phyloP scores from a whole-genome alignment of 2,113 vertebrate species.

The Osmerus eperlanus region DNA sequence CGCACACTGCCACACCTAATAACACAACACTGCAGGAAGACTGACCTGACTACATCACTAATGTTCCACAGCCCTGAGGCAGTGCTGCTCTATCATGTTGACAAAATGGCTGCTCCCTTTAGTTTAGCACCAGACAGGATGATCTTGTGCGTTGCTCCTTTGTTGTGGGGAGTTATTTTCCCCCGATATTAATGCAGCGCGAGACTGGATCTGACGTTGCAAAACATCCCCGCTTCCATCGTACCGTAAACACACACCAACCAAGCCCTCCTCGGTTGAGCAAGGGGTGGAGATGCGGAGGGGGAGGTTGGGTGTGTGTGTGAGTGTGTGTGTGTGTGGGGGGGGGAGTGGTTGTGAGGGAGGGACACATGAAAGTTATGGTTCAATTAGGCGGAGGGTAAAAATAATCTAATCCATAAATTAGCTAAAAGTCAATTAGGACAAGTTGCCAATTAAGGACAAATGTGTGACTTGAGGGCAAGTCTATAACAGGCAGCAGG shows the following conservation, averaged over 20 bases:
- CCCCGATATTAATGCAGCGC: conserved; percentile 35
- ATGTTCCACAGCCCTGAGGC: conserved; percentile 37
- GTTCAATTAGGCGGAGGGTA: conserved; percentile 64
- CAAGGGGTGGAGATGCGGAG: too few relatives aligned
- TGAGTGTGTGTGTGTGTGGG: too few relatives aligned
- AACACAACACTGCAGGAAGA: conserved; percentile 42
- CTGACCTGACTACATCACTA: conserved; percentile 21
- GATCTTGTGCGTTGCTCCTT: conserved; percentile 22
- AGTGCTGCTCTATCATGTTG: conserved; percentile 49
- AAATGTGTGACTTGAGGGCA: conserved; percentile 68
- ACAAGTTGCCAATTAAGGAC: conserved; percentile 67
- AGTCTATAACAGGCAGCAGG: conserved; percentile 54
- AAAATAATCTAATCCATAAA: conserved; percentile 73
- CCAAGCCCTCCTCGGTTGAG: too few relatives aligned
- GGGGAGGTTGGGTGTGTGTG: too few relatives aligned
- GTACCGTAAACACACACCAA: neutral
- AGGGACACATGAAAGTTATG: conserved; percentile 62
- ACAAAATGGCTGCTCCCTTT: conserved; percentile 44
- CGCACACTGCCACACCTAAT: conserved; percentile 23
- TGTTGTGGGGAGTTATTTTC: conserved; percentile 18
- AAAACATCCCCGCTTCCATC: conserved; percentile 29
- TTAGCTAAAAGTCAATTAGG: conserved; percentile 73
- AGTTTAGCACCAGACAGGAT: conserved; percentile 20
- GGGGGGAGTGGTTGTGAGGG: neutral
- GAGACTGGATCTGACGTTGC: conserved; percentile 50